phyloP scores from a whole-genome alignment of 64 coral and sea anemone species.

The Platygyra sinensis region DNA sequence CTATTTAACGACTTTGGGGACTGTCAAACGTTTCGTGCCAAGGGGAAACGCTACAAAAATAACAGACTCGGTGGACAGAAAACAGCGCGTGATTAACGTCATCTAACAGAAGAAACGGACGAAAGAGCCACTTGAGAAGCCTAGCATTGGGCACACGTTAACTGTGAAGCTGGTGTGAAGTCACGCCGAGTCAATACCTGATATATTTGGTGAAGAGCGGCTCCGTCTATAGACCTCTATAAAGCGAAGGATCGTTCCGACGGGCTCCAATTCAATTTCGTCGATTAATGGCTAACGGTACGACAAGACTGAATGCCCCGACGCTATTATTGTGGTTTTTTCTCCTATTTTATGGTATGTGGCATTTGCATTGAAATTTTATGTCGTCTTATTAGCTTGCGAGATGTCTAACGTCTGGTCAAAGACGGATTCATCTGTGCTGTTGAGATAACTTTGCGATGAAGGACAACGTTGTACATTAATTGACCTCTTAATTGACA shows the following conservation, averaged over 20 bases:
- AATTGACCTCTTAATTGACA: background rate
- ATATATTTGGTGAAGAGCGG: background rate
- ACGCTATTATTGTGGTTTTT: background rate
- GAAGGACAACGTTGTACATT: background rate
- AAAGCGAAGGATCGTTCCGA: background rate
- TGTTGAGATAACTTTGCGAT: background rate
- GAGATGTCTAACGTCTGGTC: background rate
- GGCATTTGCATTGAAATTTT: background rate
- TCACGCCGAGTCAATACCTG: background rate
- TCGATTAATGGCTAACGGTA: background rate
- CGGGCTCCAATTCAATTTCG: background rate
- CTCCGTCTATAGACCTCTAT: background rate
- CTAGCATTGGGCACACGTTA: background rate
- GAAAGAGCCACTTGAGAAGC: background rate
- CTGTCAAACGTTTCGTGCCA: conserved; percentile 3
- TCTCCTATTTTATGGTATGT: background rate
- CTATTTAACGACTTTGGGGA: background rate
- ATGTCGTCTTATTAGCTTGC: background rate
- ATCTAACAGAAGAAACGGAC: background rate
- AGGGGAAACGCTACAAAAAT: background rate
- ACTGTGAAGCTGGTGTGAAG: no score
- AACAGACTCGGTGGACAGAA: background rate
- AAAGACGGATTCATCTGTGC: background rate
- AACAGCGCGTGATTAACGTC: background rate
- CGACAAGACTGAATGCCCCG: background rate